Base-by-base conservation (phyloP, 2,113 vertebrate species). In the cattle (Bos taurus) region DNA sequence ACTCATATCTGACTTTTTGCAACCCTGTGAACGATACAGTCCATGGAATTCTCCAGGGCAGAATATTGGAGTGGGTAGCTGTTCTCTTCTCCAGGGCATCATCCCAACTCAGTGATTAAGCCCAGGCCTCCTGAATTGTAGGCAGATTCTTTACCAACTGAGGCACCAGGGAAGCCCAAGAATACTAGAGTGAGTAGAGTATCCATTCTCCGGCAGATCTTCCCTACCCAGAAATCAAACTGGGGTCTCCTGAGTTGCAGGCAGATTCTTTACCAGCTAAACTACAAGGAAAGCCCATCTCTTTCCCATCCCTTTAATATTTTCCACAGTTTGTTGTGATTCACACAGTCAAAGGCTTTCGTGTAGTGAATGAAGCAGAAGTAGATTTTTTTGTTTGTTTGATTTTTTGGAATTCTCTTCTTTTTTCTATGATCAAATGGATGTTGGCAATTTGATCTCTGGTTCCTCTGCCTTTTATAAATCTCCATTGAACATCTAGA, bases 321-420 rank as follows among this genome's bases (percentile, higher is more conserved):
- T 71, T 71, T 12, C 10, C 19, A 71, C n/a, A 71, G n/a, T 40
- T 71, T 40, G 19, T 23, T 40, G 19, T 71, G n/a, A 71, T 71
- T 40, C 10, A 71, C n/a, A 71, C 67, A 40, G 5, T 71, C 67
- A 23, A 71, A 71, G n/a, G 5, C 67, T 40, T 40, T 71, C 10
- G 1, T 40, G n/a, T 23, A 71, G n/a, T 71, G 19, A 71, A 23
- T 71, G 19, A 36, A 71, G n/a, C n/a, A 40, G n/a, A 12, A 71
- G 19, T 36, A 36, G 33, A 3, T 33, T 64, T 33, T 64, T n/a
- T 64, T 43, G 43, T 30, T 19, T 43, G 43, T 30, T 19, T 1
- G 4, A 2, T 5, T 5, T 21, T 0, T n/a, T 21, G 10, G 2
- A 71, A 71, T 40, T 40, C 1, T 71, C n/a, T 71, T 71, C 10